Conservation (phyloP, 2,113 vertebrate species). For the Cygnus atratus region DNA sequence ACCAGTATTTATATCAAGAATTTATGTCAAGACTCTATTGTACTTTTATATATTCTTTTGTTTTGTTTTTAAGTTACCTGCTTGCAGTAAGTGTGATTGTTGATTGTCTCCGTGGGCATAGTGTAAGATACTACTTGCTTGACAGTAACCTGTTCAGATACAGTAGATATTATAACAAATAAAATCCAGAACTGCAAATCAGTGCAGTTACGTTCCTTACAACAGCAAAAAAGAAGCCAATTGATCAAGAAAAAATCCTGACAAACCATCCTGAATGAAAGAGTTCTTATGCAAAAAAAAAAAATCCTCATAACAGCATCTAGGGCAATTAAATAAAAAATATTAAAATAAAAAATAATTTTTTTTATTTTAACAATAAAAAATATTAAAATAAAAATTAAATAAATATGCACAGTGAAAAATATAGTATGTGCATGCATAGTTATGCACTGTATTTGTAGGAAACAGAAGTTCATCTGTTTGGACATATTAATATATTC, state of each 20-base stretch:
- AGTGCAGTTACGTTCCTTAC: not conserved
- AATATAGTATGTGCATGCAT: not conserved
- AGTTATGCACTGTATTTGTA: not conserved
- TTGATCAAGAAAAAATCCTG: not conserved
- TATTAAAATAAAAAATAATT: too few relatives aligned
- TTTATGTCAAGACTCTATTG: slow-evolving; percentile 25
- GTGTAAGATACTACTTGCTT: slow-evolving; percentile 79
- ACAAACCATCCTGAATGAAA: not conserved
- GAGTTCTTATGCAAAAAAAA: not conserved
- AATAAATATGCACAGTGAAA: not conserved
- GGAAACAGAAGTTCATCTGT: not conserved
- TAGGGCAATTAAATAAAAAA: not conserved
- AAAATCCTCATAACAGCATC: not conserved
- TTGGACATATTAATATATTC: not conserved
- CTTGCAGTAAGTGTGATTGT: slow-evolving; percentile 75
- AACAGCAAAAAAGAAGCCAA: not conserved
- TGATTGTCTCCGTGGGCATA: slow-evolving; percentile 77
- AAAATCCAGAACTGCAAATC: not conserved
- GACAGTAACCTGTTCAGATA: slow-evolving; percentile 77
- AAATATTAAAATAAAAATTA: not conserved
- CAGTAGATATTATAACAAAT: slow-evolving; percentile 35
- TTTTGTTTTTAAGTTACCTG: slow-evolving; percentile 72
- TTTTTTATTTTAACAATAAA: too few relatives aligned
- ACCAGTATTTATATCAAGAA: slow-evolving; percentile 45
- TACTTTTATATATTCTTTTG: not conserved